Percentiles rank a stretch among this genome's conserved stretches.
Conservation (phyloP, 2,113 vertebrate species). For the Penelope pileata region DNA sequence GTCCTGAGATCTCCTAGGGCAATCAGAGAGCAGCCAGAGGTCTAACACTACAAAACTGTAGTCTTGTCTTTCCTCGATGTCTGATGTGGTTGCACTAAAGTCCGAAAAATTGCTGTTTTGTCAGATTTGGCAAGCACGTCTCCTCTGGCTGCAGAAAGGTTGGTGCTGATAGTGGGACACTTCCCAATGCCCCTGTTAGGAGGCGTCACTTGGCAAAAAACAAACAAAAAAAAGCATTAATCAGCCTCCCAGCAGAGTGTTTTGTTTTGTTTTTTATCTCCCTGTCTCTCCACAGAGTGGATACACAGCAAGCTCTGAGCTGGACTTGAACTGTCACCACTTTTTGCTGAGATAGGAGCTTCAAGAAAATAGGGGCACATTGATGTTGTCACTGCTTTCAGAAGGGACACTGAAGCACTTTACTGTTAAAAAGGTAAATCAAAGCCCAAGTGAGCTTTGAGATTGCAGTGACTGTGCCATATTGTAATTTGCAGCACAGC, state of each 20-base stretch:
- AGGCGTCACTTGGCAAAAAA: background rate
- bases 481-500: background rate
- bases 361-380: background rate
- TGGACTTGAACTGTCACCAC: background rate
- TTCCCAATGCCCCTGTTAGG: background rate
- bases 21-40: background rate
- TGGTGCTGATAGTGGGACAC: background rate
- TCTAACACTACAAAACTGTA: accelerated
- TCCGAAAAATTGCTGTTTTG: background rate
- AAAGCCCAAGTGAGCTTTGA: background rate
- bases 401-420: background rate
- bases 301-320: background rate
- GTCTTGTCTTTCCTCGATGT: accelerated
- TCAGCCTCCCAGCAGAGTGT: background rate
- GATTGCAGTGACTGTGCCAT: background rate
- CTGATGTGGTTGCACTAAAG: background rate
- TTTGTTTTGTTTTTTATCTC: background rate
- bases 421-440: constrained; percentile 19
- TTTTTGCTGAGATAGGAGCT: background rate
- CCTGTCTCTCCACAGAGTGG: background rate
- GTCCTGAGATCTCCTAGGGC: background rate
- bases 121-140: background rate
- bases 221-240: background rate
- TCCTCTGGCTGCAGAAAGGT: background rate
- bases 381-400: background rate